Percentiles rank a stretch among this genome's conserved stretches.
phyloP scores from a whole-genome alignment of 2,888 invertebrate genomes.

The Piscicola geometra region DNA sequence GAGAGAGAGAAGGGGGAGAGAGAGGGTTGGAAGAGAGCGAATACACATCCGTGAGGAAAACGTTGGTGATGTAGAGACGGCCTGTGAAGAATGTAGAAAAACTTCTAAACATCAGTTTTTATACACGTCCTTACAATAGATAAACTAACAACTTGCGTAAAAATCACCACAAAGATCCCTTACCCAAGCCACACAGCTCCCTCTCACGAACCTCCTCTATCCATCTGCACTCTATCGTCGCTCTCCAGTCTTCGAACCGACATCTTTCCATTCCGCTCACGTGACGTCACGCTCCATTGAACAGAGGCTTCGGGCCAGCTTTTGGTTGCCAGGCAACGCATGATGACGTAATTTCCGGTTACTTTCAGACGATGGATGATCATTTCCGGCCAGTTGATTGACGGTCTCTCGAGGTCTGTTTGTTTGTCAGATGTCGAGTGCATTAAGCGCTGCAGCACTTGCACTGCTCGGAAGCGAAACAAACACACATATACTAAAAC shows the following conservation, averaged over 20 bases:
- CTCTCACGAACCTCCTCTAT: not conserved
- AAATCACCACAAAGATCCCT: too few species aligned
- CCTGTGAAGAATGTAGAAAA: not conserved
- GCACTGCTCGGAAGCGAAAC: too few species aligned
- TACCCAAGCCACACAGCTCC: too few species aligned
- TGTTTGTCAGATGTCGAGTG: not conserved
- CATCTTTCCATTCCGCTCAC: not conserved
- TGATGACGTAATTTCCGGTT: conserved; percentile 33
- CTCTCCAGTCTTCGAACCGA: not conserved
- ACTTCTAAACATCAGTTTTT: too few species aligned
- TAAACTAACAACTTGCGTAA: too few species aligned
- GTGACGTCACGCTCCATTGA: conserved; percentile 27
- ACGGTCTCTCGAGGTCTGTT: conserved; percentile 1
- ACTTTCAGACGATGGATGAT: conserved; percentile 27
- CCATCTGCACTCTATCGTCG: not conserved
- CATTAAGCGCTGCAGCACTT: not conserved
- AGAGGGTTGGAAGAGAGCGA: not conserved
- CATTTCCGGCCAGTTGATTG: conserved; percentile 25
- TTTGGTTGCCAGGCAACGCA: conserved; percentile 31
- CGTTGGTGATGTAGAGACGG: conserved; percentile 13
- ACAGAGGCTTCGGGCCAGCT: conserved; percentile 25
- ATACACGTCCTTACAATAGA: too few species aligned
- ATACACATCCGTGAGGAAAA: not conserved
- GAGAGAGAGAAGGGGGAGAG: not conserved
- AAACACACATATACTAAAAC: not conserved